Percentiles rank a stretch among this genome's conserved stretches.
Evolutionary conservation across 2,113 vertebrate genomes (phyloP).

Genomic region (Myodes glareolus): DNA sequence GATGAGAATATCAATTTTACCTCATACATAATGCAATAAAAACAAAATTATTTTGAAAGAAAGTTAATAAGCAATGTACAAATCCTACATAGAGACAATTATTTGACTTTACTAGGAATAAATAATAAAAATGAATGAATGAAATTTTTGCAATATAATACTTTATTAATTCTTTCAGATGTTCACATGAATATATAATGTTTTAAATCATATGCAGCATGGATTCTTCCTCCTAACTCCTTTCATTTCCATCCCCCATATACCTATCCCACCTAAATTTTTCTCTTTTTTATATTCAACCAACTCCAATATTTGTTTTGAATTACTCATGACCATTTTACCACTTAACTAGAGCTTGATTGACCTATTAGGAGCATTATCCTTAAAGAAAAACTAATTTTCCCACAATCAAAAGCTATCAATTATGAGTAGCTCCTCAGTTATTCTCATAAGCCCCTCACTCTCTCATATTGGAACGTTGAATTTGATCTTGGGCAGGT

Average conservation of each 20-base stretch:
- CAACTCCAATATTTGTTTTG: not conserved
- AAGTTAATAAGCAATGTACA: not conserved
- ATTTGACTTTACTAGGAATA: not conserved
- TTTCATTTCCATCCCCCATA: not conserved
- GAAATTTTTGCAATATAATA: not conserved
- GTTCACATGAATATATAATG: not conserved
- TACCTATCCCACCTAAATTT: not conserved
- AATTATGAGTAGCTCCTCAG: not conserved
- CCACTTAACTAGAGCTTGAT: not conserved
- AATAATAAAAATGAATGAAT: not conserved
- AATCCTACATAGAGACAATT: not conserved
- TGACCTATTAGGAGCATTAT: no score
- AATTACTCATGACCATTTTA: not conserved
- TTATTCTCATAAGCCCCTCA: not conserved
- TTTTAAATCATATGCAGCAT: not conserved
- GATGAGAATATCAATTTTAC: conserved; percentile 22
- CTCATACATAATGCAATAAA: conserved; percentile 16
- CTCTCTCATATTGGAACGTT: not conserved
- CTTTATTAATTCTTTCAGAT: not conserved
- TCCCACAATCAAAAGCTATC: not conserved
- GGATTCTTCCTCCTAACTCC: not conserved
- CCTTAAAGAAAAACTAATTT: not conserved
- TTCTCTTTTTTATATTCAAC: not conserved
- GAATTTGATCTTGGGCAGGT: not conserved
- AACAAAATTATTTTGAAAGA: conserved; percentile 59